Percentiles rank a stretch among this genome's conserved stretches.
These are phyloP conservation scores for Lepidotrigona ventralis DNA, from an alignment of 1,140 invertebrate species.

Conservation along the genomic window DNA sequence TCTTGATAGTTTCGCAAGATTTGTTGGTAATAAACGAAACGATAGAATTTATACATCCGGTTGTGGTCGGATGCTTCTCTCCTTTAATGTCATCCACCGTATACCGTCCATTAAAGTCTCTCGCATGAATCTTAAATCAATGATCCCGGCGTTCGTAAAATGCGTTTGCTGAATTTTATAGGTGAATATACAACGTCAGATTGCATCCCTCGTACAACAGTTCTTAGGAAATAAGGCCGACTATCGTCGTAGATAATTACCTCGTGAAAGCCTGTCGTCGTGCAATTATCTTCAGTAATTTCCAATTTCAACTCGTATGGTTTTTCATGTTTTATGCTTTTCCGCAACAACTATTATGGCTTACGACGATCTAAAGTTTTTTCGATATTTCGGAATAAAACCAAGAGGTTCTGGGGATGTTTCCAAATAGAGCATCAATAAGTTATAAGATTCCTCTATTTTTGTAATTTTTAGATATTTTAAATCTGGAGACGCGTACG, in stretches of 20 bases:
- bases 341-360: too few species aligned
- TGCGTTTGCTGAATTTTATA: conserved; percentile 66
- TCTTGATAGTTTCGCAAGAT: conserved; percentile 38
- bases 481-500: neutral
- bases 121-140: conserved; percentile 72
- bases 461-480: neutral
- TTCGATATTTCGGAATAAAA: neutral
- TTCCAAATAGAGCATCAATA: neutral
- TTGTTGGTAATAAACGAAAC: conserved; percentile 32
- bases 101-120: conserved; percentile 67
- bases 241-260: conserved; percentile 60
- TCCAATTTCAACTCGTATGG: neutral
- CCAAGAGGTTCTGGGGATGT: neutral
- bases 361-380: neutral
- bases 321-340: neutral
- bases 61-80: conserved; percentile 47
- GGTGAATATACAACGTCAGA: conserved; percentile 47
- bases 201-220: conserved; percentile 62
- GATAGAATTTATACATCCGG: conserved; percentile 71
- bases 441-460: neutral
- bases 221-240: conserved; percentile 54
- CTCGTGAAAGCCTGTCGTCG: conserved; percentile 11
- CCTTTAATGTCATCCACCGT: conserved; percentile 63
- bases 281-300: conserved; percentile 28
- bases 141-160: conserved; percentile 67